Base-by-base conservation (phyloP, 30 jellyfish, hydroid and myxozoan genomes). In the Nemopilema nomurai region DNA sequence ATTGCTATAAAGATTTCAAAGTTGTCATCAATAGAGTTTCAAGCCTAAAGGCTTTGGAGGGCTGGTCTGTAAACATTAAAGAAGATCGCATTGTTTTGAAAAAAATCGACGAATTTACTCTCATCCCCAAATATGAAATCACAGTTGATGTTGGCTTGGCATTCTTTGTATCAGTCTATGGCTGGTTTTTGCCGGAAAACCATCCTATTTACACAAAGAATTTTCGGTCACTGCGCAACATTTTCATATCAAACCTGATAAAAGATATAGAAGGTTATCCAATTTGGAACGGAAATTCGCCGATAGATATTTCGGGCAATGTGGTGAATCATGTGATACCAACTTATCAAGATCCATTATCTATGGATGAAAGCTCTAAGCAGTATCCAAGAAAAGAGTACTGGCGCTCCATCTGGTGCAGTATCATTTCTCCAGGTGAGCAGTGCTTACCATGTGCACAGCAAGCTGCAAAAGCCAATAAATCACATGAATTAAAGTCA, bases 71-170 rank as follows among this genome's bases (percentile, higher is more conserved):
- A 41, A 41, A 41, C 57, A 41, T 41, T 41, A 41, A 41, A 41
- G 57, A 41, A 41, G 57, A 41, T 41, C 57, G 57, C 57, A 41
- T 41, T 41, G 57, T 41, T 41, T 41, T 41, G 57, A 41, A 41
- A 41, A 41, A 41, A 41, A 13, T 41, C 57, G 57, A 41, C 9
- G 57, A 41, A 41, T 41, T 41, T 41, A 41, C 57, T 41, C 57
- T 41, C 13, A 41, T 75, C 49, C 85, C 85, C 31, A 41, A 75
- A 53, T 75, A 33, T 75, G 85, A 75, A 51, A 51, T 75, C 26
- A 75, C 53, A 8, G 23, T 75, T 75, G 85, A 75, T 75, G 85
- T 18, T 31, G 53, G 85, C 73, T 75, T 75, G 85, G 85, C 49
- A 41, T 75, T 33, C 41, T 33, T 69, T 33, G 71, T 50, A 31